These are phyloP conservation scores for Lasiurus cinereus DNA, from an alignment of 2,113 vertebrate genomes.

Conservation along the genomic window DNA sequence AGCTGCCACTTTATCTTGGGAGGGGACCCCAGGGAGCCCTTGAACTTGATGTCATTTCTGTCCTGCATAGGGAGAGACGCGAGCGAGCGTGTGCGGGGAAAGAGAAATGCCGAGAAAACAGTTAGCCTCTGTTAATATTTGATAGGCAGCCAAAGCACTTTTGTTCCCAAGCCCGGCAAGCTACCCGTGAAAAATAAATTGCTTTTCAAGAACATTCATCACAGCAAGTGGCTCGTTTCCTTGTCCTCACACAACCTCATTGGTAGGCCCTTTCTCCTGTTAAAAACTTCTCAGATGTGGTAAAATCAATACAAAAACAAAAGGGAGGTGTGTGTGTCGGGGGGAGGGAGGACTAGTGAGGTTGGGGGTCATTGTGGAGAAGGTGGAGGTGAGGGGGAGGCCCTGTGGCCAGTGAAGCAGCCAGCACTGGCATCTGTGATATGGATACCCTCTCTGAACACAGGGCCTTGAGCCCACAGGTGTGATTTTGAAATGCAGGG, in stretches of 20 bases:
- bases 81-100: background rate
- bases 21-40: constrained; percentile 66
- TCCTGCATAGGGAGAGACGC: constrained; percentile 49
- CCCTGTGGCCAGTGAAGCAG: background rate
- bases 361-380: background rate
- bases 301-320: constrained; percentile 62
- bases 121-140: constrained; percentile 86
- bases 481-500: constrained; percentile 65
- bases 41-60: constrained; percentile 73
- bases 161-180: constrained; percentile 75
- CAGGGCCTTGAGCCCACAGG: background rate
- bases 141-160: constrained; percentile 84
- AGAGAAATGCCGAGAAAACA: constrained; percentile 72
- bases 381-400: no score
- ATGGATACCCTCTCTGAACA: background rate
- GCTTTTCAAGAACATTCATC: constrained; percentile 89
- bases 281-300: constrained; percentile 71
- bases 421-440: background rate
- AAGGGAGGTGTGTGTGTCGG: background rate
- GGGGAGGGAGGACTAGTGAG: background rate
- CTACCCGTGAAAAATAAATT: constrained; percentile 85
- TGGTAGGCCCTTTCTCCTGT: constrained; percentile 75
- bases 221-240: constrained; percentile 78
- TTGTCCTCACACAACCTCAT: constrained; percentile 88
- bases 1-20: constrained; percentile 64